These are phyloP conservation scores for Oostethus manadensis DNA, from an alignment of 2,113 vertebrate genomes.

Conservation along the genomic window DNA sequence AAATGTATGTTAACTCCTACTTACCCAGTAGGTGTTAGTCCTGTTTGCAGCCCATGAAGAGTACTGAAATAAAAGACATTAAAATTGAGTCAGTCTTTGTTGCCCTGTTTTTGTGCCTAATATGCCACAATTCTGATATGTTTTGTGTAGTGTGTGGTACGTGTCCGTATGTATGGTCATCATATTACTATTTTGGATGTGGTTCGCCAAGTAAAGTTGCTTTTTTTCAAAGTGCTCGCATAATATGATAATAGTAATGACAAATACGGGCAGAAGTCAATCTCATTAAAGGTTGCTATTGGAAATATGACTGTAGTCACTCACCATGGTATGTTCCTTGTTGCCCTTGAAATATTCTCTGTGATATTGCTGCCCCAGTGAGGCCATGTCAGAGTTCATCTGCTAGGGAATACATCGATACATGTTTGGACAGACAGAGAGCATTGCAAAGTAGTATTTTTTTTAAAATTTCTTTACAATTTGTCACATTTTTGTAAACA, in stretches of 20 bases:
- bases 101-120: too few relatives aligned
- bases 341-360: not conserved
- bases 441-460: too few relatives aligned
- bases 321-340: conserved; percentile 27
- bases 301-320: conserved; percentile 11
- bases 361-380: not conserved
- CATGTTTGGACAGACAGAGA: too few relatives aligned
- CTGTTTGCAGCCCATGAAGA: conserved; percentile 13
- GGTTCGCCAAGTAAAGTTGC: not conserved
- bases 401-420: not conserved
- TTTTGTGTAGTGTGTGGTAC: not conserved
- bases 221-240: not conserved
- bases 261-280: not conserved
- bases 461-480: too few relatives aligned
- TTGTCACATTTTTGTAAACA: too few relatives aligned
- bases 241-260: not conserved
- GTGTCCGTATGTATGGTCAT: not conserved
- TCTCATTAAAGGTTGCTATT: not conserved
- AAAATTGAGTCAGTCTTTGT: not conserved
- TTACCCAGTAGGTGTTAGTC: conserved; percentile 21
- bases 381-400: not conserved
- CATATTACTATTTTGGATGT: too few relatives aligned
- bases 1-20: not conserved
- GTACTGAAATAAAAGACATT: conserved; percentile 23
- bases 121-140: not conserved